Evolutionary conservation across 2,113 vertebrate species (phyloP).

Genomic region (Empidonax alnorum): DNA sequence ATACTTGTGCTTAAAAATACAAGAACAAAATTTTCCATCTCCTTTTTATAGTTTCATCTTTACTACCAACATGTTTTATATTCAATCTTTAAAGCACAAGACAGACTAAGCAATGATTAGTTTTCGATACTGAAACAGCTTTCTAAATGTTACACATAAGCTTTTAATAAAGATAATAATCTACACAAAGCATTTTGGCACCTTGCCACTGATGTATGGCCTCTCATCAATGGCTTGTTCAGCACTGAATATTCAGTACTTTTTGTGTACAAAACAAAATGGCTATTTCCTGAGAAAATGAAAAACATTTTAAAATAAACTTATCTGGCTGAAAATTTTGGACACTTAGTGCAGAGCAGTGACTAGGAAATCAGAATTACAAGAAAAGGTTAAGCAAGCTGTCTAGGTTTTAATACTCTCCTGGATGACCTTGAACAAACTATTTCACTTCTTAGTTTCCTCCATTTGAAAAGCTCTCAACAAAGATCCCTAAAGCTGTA

Average conservation of each 20-base stretch:
- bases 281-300: neutral
- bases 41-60: neutral
- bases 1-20: neutral
- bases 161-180: constrained; percentile 20
- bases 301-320: neutral
- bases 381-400: neutral
- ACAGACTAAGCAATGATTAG: neutral
- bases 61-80: neutral
- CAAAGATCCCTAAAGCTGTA: neutral
- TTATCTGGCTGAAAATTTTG: neutral
- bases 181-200: neutral
- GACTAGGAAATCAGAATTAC: neutral
- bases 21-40: neutral
- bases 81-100: neutral
- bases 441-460: neutral
- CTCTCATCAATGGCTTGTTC: neutral
- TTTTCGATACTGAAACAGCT: neutral
- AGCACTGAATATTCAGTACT: neutral
- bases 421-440: neutral
- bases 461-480: neutral
- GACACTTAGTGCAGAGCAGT: neutral
- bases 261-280: neutral
- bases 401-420: neutral
- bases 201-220: neutral
- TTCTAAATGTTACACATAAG: neutral